A percentile compares a stretch with the other conserved stretches of the same genome.
phyloP scores from a whole-genome alignment of 2,888 invertebrate species.

The Himalopsyche japonica region DNA sequence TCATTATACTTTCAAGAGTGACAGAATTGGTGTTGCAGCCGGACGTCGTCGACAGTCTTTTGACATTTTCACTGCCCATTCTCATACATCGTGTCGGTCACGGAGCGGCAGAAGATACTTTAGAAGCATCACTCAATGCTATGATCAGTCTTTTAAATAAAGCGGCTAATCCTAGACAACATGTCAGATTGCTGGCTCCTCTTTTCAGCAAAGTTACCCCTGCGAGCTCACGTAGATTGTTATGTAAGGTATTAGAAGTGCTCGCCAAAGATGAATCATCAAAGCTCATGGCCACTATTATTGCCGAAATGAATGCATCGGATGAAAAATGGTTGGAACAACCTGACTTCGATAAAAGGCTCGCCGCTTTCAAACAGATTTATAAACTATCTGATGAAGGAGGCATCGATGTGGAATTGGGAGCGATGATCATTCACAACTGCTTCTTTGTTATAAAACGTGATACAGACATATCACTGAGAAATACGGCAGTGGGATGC shows the following conservation, averaged over 20 bases:
- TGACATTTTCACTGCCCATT: conserved; percentile 73
- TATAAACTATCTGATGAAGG: conserved; percentile 57
- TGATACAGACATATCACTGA: conserved; percentile 81
- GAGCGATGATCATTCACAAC: conserved; percentile 78
- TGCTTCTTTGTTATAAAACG: conserved; percentile 77
- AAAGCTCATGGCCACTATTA: conserved; percentile 59
- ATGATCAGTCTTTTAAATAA: conserved; percentile 75
- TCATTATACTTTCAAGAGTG: conserved; percentile 74
- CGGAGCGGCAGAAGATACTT: conserved; percentile 68
- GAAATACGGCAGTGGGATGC: conserved; percentile 76
- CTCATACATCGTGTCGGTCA: conserved; percentile 66
- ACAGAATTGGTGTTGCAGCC: conserved; percentile 74
- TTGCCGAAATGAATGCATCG: conserved; percentile 81
- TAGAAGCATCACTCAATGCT: conserved; percentile 71
- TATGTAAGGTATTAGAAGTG: conserved; percentile 65
- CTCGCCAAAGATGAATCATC: conserved; percentile 55
- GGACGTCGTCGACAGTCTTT: conserved; percentile 68
- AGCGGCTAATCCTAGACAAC: conserved; percentile 65
- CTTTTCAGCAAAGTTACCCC: conserved; percentile 71
- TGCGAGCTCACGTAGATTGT: conserved; percentile 68
- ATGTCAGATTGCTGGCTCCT: conserved; percentile 71
- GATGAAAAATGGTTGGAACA: conserved; percentile 90
- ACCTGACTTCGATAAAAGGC: conserved; percentile 83
- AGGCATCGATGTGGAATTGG: conserved; percentile 65
- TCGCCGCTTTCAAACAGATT: conserved; percentile 76